Evolutionary conservation across 2,113 vertebrate genomes (phyloP).

Genomic region (Otus sunia): DNA sequence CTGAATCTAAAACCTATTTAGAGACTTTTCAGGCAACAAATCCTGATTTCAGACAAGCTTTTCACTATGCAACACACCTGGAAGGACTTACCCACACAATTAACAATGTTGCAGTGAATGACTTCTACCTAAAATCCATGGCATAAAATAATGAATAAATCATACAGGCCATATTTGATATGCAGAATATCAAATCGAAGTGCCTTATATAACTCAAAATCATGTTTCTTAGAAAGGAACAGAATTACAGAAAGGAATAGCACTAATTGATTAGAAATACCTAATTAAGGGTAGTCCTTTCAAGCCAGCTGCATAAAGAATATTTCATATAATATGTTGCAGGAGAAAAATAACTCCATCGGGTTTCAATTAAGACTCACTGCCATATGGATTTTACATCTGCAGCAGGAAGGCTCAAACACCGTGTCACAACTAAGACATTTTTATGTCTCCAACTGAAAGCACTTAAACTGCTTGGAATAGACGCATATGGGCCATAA

Average conservation of each 20-base stretch:
- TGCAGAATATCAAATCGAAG: neutral
- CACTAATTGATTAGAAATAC: neutral
- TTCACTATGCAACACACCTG: neutral
- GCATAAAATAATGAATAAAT: neutral
- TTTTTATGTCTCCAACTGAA: conserved; percentile 42
- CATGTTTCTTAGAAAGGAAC: neutral
- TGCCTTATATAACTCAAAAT: neutral
- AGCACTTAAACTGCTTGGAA: neutral
- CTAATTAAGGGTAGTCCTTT: neutral
- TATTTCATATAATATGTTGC: neutral
- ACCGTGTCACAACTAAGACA: conserved; percentile 35
- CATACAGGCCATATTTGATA: neutral
- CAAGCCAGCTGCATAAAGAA: neutral
- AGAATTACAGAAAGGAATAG: neutral
- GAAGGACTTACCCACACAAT: neutral
- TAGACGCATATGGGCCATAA: neutral
- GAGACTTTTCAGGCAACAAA: neutral
- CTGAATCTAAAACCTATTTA: neutral
- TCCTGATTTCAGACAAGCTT: neutral
- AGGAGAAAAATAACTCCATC: conserved; percentile 7
- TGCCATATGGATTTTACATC: conserved; percentile 33
- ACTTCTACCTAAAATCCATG: neutral
- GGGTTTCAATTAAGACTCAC: conserved; percentile 38
- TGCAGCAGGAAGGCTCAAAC: conserved; percentile 40
- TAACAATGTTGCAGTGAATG: neutral